These are phyloP conservation scores for Agapornis roseicollis DNA, from an alignment of 2,113 vertebrate species.

Conservation along the genomic window DNA sequence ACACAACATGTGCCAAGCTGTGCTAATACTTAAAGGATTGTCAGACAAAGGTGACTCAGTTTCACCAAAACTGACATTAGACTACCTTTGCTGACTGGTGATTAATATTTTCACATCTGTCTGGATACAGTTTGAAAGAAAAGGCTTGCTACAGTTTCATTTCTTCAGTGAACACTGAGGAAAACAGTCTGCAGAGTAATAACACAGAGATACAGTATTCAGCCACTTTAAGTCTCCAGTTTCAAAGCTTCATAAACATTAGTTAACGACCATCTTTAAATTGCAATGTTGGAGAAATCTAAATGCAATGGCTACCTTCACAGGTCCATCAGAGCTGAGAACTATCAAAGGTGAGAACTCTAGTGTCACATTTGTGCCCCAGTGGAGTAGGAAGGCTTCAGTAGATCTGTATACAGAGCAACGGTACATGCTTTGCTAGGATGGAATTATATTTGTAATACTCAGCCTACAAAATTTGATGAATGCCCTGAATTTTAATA, in stretches of 20 bases:
- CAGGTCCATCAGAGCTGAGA: not conserved
- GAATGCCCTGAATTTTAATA: not conserved
- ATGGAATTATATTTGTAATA: not conserved
- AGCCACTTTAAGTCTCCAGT: not conserved
- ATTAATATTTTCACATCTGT: slow-evolving; percentile 23
- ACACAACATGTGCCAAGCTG: not conserved
- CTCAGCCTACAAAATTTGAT: not conserved
- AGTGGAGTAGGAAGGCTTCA: not conserved
- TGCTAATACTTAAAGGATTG: slow-evolving; percentile 12
- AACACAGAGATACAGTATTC: not conserved
- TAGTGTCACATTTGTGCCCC: not conserved
- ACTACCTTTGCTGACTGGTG: not conserved
- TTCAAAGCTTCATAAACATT: not conserved
- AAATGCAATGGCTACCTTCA: not conserved
- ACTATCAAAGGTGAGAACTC: not conserved
- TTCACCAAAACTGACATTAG: slow-evolving; percentile 11
- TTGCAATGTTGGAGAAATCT: not conserved
- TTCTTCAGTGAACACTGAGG: not conserved
- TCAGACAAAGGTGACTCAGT: slow-evolving; percentile 36
- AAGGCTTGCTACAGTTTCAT: not conserved
- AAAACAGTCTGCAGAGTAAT: not conserved
- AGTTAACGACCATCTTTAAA: not conserved
- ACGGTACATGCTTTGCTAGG: rapidly evolving
- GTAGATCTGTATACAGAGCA: not conserved
- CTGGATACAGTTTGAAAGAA: not conserved